phyloP scores from a whole-genome alignment of 2,113 vertebrate species.

The Aramus guarauna region DNA sequence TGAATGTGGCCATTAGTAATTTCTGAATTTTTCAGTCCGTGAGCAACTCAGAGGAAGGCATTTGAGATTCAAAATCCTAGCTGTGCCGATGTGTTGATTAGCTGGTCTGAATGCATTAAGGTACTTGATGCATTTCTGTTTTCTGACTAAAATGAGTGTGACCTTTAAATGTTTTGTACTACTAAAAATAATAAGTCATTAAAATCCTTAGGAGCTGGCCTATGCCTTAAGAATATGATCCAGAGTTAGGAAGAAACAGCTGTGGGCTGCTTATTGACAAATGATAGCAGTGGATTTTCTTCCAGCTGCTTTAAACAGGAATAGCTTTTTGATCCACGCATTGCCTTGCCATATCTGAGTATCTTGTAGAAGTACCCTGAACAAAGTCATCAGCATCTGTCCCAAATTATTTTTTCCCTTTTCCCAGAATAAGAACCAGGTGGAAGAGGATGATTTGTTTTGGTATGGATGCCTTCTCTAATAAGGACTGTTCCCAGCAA shows the following conservation, averaged over 20 bases:
- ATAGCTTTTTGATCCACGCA: neutral
- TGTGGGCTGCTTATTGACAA: neutral
- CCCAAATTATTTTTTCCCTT: neutral
- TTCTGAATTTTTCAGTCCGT: slow-evolving; percentile 9
- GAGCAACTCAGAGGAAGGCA: neutral
- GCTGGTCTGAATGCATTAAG: neutral
- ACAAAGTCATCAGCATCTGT: neutral
- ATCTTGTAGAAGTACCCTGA: neutral
- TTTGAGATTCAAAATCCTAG: slow-evolving; percentile 29
- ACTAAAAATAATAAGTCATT: slow-evolving; percentile 29
- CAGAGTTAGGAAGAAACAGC: neutral
- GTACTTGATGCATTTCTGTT: neutral
- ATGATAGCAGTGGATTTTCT: neutral
- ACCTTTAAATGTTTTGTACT: slow-evolving; percentile 3
- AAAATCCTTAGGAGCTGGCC: neutral
- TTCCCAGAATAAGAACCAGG: neutral
- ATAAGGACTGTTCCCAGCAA: neutral
- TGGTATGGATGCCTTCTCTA: neutral
- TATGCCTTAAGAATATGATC: neutral
- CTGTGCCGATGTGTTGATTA: slow-evolving; percentile 19
- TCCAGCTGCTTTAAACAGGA: neutral
- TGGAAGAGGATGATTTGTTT: neutral
- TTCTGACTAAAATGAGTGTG: neutral
- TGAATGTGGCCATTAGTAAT: neutral
- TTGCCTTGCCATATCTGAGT: neutral